phyloP scores from a whole-genome alignment of 64 coral and sea anemone species.

The Trachythela sp. region DNA sequence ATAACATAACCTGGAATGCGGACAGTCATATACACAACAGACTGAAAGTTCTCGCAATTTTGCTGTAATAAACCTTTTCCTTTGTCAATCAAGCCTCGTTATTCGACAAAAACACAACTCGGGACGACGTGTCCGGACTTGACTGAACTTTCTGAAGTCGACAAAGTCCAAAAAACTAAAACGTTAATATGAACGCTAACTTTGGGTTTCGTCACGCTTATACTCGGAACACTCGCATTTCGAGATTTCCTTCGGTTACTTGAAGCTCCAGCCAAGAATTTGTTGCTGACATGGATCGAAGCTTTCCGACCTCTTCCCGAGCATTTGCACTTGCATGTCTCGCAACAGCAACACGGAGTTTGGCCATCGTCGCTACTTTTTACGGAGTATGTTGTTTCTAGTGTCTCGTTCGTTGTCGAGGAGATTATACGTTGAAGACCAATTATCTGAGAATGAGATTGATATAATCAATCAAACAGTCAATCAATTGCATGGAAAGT shows the following conservation, averaged over 20 bases:
- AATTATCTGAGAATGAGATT: neutral
- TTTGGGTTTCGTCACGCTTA: neutral
- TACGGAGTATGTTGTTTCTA: neutral
- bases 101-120: neutral
- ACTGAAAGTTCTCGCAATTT: neutral
- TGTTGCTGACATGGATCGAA: constrained; percentile 7
- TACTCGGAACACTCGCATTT: neutral
- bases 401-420: neutral
- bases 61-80: neutral
- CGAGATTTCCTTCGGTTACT: neutral
- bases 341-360: neutral
- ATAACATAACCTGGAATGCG: too few relatives aligned
- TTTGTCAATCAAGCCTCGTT: neutral
- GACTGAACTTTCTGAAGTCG: neutral
- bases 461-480: neutral
- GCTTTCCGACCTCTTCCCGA: neutral
- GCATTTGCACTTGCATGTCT: neutral
- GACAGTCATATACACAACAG: too few relatives aligned
- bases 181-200: neutral
- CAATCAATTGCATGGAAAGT: neutral
- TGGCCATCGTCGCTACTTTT: neutral
- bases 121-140: neutral
- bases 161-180: neutral
- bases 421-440: neutral
- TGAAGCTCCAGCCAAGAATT: neutral